Conservation (phyloP, 1,140 invertebrate species). For the Cydia amplana region DNA sequence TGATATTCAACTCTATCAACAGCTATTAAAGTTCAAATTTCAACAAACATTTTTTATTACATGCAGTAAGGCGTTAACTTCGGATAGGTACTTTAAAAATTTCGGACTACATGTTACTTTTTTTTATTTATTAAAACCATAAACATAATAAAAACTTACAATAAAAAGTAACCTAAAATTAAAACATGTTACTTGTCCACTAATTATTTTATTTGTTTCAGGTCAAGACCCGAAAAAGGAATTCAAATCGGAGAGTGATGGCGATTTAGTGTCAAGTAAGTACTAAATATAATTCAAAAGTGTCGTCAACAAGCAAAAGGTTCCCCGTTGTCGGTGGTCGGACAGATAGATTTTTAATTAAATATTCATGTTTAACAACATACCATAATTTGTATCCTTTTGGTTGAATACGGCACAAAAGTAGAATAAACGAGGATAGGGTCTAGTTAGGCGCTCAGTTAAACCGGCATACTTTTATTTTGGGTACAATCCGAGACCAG, state of each 20-base stretch:
- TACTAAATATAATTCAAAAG: not conserved
- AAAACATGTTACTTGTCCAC: too few relatives aligned
- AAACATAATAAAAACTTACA: too few relatives aligned
- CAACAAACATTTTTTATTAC: too few relatives aligned
- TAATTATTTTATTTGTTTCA: not conserved
- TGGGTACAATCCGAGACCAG: slow-evolving; percentile 5
- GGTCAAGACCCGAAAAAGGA: slow-evolving; percentile 2
- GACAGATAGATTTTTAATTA: not conserved
- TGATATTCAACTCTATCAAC: too few relatives aligned
- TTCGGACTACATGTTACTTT: too few relatives aligned
- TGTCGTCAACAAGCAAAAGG: not conserved
- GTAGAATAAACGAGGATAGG: not conserved
- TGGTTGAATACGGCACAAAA: not conserved
- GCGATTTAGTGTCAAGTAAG: slow-evolving; percentile 5
- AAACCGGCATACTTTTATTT: not conserved
- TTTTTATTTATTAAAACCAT: too few relatives aligned
- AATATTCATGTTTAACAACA: not conserved
- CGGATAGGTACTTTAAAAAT: too few relatives aligned
- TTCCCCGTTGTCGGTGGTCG: not conserved
- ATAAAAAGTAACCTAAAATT: too few relatives aligned
- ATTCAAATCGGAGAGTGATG: not conserved
- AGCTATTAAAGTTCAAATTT: too few relatives aligned
- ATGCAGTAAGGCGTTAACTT: too few relatives aligned
- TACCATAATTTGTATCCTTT: not conserved
- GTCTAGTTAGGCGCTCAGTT: not conserved